Evolutionary conservation across 2,113 vertebrate genomes (phyloP).

Genomic region (Plectropomus leopardus): DNA sequence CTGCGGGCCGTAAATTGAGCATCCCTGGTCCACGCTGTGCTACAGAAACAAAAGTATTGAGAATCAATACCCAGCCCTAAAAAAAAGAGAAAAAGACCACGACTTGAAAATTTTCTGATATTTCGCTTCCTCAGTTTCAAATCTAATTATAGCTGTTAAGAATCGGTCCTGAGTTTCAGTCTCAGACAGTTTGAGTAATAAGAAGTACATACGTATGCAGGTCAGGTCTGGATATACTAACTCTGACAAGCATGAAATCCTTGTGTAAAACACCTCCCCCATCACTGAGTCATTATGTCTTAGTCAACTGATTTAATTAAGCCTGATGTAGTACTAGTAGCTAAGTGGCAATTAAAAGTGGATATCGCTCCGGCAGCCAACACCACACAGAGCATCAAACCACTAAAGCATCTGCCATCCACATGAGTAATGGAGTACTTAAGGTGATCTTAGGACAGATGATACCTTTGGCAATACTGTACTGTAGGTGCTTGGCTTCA

Average conservation of each 20-base stretch:
- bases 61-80: not conserved
- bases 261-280: slow-evolving; percentile 23
- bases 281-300: slow-evolving; percentile 35
- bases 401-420: slow-evolving; percentile 60
- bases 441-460: slow-evolving; percentile 72
- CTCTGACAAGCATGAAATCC: slow-evolving; percentile 46
- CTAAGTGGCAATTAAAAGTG: slow-evolving; percentile 62
- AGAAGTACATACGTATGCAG: not conserved
- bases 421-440: slow-evolving; percentile 67
- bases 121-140: not conserved
- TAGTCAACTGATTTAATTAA: slow-evolving; percentile 58
- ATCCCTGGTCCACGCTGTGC: too few relatives aligned
- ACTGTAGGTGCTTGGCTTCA: slow-evolving; percentile 56
- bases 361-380: slow-evolving; percentile 34
- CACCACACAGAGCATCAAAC: slow-evolving; percentile 51
- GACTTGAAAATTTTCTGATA: too few relatives aligned
- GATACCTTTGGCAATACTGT: slow-evolving; percentile 62
- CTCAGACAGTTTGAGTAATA: slow-evolving; percentile 1
- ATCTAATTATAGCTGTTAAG: not conserved
- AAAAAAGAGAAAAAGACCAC: not conserved
- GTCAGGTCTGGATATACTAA: slow-evolving; percentile 3
- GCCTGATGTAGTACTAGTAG: slow-evolving; percentile 27
- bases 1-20: too few relatives aligned
- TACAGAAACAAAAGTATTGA: not conserved
- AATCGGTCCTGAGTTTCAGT: slow-evolving; percentile 74